Percentiles rank a stretch among this genome's conserved stretches.
These are phyloP conservation scores for Cotesia typhae DNA, from an alignment of 1,140 invertebrate genomes.

Conservation along the genomic window DNA sequence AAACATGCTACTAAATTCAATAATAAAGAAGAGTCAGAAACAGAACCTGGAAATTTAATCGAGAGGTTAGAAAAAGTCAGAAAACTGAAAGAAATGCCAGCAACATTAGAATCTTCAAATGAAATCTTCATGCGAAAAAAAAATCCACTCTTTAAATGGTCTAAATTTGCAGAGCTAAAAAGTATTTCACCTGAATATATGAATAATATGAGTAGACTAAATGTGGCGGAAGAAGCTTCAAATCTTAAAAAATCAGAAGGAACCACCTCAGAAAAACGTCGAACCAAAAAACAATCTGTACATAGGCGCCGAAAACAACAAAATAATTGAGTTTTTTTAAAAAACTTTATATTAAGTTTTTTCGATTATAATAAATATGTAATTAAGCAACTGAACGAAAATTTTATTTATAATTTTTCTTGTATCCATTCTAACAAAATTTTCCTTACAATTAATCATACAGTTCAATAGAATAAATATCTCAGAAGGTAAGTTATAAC, in stretches of 20 bases:
- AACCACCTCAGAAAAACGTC: slow-evolving; percentile 30
- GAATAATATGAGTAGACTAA: slow-evolving; percentile 15
- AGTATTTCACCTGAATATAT: slow-evolving; percentile 34
- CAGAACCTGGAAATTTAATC: slow-evolving; percentile 43
- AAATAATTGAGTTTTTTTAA: no score
- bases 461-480: not conserved
- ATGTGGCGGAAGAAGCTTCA: slow-evolving; percentile 6
- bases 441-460: no score
- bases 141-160: slow-evolving; percentile 47
- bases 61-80: slow-evolving; percentile 50
- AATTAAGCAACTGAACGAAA: no score
- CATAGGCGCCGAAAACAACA: no score
- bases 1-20: slow-evolving; percentile 60
- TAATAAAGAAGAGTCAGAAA: slow-evolving; percentile 47
- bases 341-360: no score
- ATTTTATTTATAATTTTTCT: no score
- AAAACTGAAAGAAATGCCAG: slow-evolving; percentile 44
- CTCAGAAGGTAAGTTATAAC: slow-evolving; percentile 11
- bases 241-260: slow-evolving; percentile 25
- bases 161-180: slow-evolving; percentile 45
- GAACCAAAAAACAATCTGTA: slow-evolving; percentile 45
- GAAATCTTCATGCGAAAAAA: slow-evolving; percentile 43
- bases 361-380: no score
- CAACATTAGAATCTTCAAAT: slow-evolving; percentile 33
- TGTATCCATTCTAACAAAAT: no score